These are phyloP conservation scores for Coremacera marginata DNA, from an alignment of 2,888 invertebrate genomes.

Conservation along the genomic window DNA sequence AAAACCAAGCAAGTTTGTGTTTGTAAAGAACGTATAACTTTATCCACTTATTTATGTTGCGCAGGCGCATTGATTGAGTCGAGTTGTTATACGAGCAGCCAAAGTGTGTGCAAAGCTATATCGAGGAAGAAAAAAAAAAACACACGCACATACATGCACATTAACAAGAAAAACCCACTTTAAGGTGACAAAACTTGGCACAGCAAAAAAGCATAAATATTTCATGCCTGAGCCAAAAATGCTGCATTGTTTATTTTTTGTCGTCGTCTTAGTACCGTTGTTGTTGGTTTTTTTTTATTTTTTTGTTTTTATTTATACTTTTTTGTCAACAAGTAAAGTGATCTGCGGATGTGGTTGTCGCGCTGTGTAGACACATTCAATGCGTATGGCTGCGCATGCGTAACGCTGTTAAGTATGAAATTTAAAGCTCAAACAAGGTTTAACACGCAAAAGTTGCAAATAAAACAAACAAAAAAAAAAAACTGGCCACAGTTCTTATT, in stretches of 20 bases:
- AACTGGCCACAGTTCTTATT: background rate
- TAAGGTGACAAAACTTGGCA: background rate
- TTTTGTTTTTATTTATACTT: background rate
- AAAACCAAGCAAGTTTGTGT: background rate
- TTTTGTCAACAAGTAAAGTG: background rate
- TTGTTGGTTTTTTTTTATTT: background rate
- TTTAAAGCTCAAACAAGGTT: too few species aligned
- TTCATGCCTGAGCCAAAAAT: conserved; percentile 1
- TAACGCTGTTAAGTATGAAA: background rate
- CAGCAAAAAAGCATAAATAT: background rate
- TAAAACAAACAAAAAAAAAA: background rate
- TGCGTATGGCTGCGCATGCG: background rate
- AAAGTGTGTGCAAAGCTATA: too few species aligned
- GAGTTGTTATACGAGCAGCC: too few species aligned
- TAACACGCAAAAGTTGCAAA: background rate
- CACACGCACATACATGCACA: too few species aligned
- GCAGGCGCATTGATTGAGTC: background rate
- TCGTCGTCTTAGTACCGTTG: background rate
- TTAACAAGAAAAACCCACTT: background rate
- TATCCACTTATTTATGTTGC: conserved; percentile 3
- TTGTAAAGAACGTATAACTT: background rate
- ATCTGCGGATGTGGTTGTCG: conserved; percentile 8
- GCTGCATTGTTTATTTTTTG: background rate
- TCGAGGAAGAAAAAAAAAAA: too few species aligned
- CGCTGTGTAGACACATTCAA: background rate